A percentile compares a stretch with the other conserved stretches of the same genome.
Evolutionary conservation across 2,888 invertebrate genomes (phyloP).

Genomic region (Mythimna lalbum): DNA sequence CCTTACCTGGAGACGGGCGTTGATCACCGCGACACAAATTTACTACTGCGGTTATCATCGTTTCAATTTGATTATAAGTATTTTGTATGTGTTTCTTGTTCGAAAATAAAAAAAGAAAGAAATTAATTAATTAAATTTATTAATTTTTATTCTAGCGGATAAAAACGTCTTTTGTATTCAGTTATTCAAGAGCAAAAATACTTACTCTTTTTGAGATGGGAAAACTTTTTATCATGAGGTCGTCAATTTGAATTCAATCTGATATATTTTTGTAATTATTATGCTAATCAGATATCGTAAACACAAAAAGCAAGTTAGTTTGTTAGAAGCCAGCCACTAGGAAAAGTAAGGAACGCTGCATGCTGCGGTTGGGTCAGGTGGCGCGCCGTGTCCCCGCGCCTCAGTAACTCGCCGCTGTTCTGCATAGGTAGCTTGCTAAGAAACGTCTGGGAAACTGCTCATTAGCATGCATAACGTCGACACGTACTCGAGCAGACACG

Average conservation of each 20-base stretch:
- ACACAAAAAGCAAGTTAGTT: background rate
- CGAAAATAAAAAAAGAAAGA: too few relatives aligned
- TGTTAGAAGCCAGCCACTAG: background rate
- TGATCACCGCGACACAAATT: too few relatives aligned
- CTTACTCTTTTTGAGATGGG: too few relatives aligned
- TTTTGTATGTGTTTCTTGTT: too few relatives aligned
- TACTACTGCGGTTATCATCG: too few relatives aligned
- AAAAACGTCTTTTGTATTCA: too few relatives aligned
- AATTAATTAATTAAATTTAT: too few relatives aligned
- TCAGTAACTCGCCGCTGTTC: background rate
- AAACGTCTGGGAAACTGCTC: slow-evolving; percentile 16
- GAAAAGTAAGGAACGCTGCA: slow-evolving; percentile 6
- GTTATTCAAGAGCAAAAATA: too few relatives aligned
- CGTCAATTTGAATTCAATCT: background rate
- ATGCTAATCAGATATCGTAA: slow-evolving; percentile 3
- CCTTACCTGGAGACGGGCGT: too few relatives aligned
- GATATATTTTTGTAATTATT: background rate
- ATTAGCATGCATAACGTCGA: slow-evolving; percentile 21
- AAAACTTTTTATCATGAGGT: background rate
- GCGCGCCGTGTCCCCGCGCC: background rate
- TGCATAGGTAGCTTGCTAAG: background rate
- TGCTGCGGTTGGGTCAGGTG: background rate
- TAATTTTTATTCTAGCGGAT: too few relatives aligned
- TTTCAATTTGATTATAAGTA: too few relatives aligned
- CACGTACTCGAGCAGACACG: slow-evolving; percentile 5